Evolutionary conservation across 2,888 invertebrate genomes (phyloP), one percentile per base, ranked within the genome.

Genomic region (Amblyteles armatorius): DNA sequence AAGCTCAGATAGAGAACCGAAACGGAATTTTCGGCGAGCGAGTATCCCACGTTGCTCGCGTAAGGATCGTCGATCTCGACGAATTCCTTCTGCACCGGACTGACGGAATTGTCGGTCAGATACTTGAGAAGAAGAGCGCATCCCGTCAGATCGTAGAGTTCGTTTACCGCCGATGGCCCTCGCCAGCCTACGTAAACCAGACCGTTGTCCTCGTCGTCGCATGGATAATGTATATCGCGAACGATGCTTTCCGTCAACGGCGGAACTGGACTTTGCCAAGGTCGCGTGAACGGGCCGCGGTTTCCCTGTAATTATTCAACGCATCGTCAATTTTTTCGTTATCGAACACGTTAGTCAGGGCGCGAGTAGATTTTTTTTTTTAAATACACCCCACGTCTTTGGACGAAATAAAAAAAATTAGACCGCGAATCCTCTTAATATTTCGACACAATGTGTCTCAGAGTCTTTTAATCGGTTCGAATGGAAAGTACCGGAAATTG

Each of bases 161-260:
- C 95, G 0, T 92, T 92, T 2, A 95, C 94, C 50, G 95, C 95
- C 0, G 95, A 95, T 0, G 98, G 97, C 2, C 98, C 98, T 85
- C 98, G 95, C 97, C 97, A 98, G 0, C 96, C 97, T 83, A 97
- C 95, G 84, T 95, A 93, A 77, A 97, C 97, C 92, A 97, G 95
- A 11, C 98, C 98, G 93, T 97, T 96, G 87, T 96, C 96, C 92
- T 97, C 97, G 85, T 97, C 97, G 92, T 98, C 98, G n/a, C 97
- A 96, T 0, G 98, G 97, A 95, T 97, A 98, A 84, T 94, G 94
- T 26, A 95, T 95, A 76, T 94, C 94, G 1, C 96, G 92, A 83
- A 96, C 95, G 19, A 95, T 93, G 44, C 95, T 96, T 72, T 94
- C 92, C 3, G 95, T 94, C 6, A 96, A 92, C 0, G 96, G 96